These are phyloP conservation scores for Carlito syrichta DNA, from an alignment of 2,113 vertebrate species.

Conservation along the genomic window DNA sequence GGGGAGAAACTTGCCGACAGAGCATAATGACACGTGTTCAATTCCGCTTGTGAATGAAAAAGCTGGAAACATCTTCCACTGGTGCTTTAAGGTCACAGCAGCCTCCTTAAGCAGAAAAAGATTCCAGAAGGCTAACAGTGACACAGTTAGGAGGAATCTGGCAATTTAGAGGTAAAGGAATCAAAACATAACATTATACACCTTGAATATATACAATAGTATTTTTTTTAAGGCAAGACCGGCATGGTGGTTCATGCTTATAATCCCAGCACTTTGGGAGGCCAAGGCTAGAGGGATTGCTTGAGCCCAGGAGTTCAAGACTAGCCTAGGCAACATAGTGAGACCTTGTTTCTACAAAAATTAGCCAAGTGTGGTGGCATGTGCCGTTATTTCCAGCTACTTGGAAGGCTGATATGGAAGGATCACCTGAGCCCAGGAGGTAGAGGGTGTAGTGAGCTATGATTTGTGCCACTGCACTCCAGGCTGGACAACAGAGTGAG, in stretches of 20 bases:
- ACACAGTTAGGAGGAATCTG: background rate
- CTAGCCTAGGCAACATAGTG: too few relatives aligned
- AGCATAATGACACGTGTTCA: background rate
- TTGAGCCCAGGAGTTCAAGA: background rate
- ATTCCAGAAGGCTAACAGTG: background rate
- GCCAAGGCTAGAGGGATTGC: background rate
- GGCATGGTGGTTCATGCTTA: background rate
- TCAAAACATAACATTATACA: too few relatives aligned
- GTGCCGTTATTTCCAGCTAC: background rate
- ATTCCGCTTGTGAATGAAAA: conserved; percentile 15
- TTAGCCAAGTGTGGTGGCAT: background rate
- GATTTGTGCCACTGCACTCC: background rate
- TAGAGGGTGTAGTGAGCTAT: background rate
- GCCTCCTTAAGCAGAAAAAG: background rate
- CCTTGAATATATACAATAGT: too few relatives aligned
- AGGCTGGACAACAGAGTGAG: background rate
- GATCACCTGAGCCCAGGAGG: background rate
- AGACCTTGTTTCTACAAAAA: too few relatives aligned
- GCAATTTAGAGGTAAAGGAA: background rate
- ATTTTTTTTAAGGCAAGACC: too few relatives aligned
- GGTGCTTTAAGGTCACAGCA: rapidly evolving
- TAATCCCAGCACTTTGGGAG: background rate
- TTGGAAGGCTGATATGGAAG: background rate
- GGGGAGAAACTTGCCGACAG: background rate
- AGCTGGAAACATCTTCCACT: background rate